Evolutionary conservation across 2,113 vertebrate species (phyloP).

Genomic region (Xyliphius kryptos): DNA sequence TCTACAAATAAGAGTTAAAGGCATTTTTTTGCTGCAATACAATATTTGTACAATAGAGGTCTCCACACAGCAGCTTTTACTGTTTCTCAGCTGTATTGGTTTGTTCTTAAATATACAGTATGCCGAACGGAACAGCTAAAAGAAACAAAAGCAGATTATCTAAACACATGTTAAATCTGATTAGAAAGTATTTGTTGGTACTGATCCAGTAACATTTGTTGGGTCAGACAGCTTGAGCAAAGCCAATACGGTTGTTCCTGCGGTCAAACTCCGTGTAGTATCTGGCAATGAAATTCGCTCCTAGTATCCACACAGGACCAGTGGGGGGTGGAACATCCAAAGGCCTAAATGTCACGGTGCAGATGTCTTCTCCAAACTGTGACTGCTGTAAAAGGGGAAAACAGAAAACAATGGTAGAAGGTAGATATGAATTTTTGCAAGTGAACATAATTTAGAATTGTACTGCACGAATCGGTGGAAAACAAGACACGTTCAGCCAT

Average conservation of each 20-base stretch:
- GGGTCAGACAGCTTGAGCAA: constrained; percentile 78
- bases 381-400: constrained; percentile 65
- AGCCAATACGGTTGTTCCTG: constrained; percentile 85
- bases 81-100: too few relatives aligned
- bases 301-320: constrained; percentile 89
- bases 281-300: constrained; percentile 88
- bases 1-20: too few relatives aligned
- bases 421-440: neutral
- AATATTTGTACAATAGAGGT: too few relatives aligned
- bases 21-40: too few relatives aligned
- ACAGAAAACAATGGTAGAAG: neutral
- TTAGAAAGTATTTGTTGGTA: neutral
- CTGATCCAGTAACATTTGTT: neutral
- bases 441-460: neutral
- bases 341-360: constrained; percentile 76
- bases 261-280: constrained; percentile 95
- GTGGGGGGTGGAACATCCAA: constrained; percentile 84
- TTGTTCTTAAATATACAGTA: too few relatives aligned
- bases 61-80: too few relatives aligned
- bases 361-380: constrained; percentile 72
- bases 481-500: too few relatives aligned
- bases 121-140: too few relatives aligned
- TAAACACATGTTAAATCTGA: too few relatives aligned
- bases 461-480: too few relatives aligned
- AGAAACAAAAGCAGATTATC: too few relatives aligned